Evolutionary conservation across 2,797 vertebrate genomes (phyloP).

Genomic region (Liparis tanakae): DNA sequence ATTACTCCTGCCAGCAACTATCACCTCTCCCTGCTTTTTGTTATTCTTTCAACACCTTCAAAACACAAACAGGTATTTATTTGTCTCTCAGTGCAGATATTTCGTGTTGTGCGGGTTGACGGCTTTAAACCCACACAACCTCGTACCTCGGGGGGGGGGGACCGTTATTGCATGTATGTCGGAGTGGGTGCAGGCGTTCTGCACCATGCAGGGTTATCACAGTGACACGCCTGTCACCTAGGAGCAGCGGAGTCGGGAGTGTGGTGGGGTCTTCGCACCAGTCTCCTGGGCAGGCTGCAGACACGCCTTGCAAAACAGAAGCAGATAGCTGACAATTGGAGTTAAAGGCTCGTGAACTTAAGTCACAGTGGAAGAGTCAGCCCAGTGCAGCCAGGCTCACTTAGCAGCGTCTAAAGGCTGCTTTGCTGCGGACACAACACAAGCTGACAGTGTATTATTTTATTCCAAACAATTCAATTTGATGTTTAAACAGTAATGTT

Average conservation of each 20-base stretch:
- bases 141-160: slow-evolving; percentile 44
- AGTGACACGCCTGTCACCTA: slow-evolving; percentile 79
- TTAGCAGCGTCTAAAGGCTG: slow-evolving; percentile 49
- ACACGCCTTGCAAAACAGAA: slow-evolving; percentile 73
- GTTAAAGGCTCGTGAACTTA: slow-evolving; percentile 74
- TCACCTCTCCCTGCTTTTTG: slow-evolving; percentile 36
- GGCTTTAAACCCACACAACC: slow-evolving; percentile 59
- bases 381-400: slow-evolving; percentile 53
- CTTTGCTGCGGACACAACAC: slow-evolving; percentile 52
- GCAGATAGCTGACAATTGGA: slow-evolving; percentile 81
- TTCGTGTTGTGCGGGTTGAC: slow-evolving; percentile 15
- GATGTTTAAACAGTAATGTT: slow-evolving; percentile 42
- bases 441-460: slow-evolving; percentile 59
- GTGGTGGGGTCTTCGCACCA: slow-evolving; percentile 67
- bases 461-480: slow-evolving; percentile 55
- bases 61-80: slow-evolving; percentile 57
- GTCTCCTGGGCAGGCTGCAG: slow-evolving; percentile 62
- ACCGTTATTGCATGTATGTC: slow-evolving; percentile 63
- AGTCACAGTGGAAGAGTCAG: slow-evolving; percentile 65
- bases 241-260: slow-evolving; percentile 58
- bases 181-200: slow-evolving; percentile 48
- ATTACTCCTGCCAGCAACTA: slow-evolving; percentile 50
- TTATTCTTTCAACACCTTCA: slow-evolving; percentile 45
- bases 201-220: slow-evolving; percentile 71
- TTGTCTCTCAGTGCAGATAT: slow-evolving; percentile 45